Percentiles rank a stretch among this genome's conserved stretches.
These are phyloP conservation scores for Pionites leucogaster DNA, from an alignment of 2,113 vertebrate species.

Conservation along the genomic window DNA sequence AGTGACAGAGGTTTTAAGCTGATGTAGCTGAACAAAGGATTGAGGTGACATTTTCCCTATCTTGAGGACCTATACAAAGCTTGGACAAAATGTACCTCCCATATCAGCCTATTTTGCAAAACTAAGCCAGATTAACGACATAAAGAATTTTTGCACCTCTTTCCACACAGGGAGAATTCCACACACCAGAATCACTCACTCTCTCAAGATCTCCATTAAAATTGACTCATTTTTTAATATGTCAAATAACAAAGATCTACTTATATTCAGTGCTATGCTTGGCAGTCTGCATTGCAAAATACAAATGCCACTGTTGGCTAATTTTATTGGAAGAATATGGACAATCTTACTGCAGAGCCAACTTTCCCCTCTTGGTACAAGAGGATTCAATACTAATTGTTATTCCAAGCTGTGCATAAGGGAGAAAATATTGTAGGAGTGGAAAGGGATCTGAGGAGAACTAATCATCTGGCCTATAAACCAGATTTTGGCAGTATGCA, in stretches of 20 bases:
- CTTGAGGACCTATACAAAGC: neutral
- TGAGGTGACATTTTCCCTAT: neutral
- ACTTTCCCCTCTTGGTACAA: neutral
- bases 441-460: neutral
- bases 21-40: neutral
- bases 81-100: neutral
- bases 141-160: neutral
- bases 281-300: neutral
- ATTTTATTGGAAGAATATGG: neutral
- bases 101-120: neutral
- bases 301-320: neutral
- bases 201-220: neutral
- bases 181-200: neutral
- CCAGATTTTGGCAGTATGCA: neutral
- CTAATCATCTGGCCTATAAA: neutral
- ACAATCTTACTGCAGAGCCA: neutral
- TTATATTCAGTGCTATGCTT: neutral
- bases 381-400: neutral
- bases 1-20: neutral
- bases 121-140: neutral
- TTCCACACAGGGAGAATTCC: neutral
- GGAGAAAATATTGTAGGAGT: neutral
- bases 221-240: neutral
- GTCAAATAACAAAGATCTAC: neutral
- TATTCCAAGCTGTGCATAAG: neutral